Conservation (phyloP, 2,113 vertebrate genomes). For the Tauraco erythrolophus region DNA sequence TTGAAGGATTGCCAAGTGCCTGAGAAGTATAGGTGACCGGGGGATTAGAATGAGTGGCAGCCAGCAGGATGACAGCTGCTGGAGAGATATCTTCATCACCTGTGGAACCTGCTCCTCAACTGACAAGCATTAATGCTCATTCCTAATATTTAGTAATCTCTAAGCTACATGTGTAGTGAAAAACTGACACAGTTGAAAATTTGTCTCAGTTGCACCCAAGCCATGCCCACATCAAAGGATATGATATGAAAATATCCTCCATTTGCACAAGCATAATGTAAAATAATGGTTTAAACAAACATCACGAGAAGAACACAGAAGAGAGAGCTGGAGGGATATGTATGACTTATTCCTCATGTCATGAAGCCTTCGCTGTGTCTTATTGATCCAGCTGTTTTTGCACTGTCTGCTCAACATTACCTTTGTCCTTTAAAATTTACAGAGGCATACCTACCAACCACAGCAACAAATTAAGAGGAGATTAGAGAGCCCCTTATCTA, state of each 20-base stretch:
- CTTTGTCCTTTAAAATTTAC: neutral
- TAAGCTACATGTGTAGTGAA: neutral
- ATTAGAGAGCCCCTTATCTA: neutral
- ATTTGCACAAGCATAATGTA: neutral
- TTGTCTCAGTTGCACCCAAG: neutral
- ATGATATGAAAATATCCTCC: neutral
- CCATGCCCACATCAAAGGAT: neutral
- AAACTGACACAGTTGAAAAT: neutral
- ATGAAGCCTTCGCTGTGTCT: neutral
- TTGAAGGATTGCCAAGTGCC: neutral
- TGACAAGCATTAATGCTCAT: neutral
- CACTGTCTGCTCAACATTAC: neutral
- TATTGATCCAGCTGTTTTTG: constrained; percentile 6
- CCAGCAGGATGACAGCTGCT: neutral
- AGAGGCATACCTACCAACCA: neutral
- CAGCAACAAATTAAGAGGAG: neutral
- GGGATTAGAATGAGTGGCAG: constrained; percentile 49
- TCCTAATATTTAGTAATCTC: constrained; percentile 8
- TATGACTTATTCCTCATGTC: neutral
- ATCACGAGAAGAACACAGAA: accelerated
- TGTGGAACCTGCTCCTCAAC: neutral
- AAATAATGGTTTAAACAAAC: neutral
- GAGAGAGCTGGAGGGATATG: neutral
- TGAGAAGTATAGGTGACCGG: neutral
- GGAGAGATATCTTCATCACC: constrained; percentile 33